A percentile compares a stretch with the other conserved stretches of the same genome.
These are phyloP conservation scores for Pachliopta kotzebuea DNA, from an alignment of 2,888 invertebrate species.

Conservation along the genomic window DNA sequence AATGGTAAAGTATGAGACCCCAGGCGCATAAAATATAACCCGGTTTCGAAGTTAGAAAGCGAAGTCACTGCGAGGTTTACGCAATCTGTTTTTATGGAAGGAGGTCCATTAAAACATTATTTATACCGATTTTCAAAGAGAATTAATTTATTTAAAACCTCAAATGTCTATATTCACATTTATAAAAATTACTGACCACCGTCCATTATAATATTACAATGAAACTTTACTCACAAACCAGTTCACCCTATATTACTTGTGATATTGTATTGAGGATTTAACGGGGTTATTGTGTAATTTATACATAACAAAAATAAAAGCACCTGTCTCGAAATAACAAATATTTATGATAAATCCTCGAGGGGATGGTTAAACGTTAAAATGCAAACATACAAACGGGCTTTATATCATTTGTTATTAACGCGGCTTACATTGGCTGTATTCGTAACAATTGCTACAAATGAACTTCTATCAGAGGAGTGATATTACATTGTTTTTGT, in stretches of 20 bases:
- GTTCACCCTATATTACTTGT: background rate
- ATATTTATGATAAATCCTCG: background rate
- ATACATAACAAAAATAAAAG: background rate
- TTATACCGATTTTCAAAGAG: background rate
- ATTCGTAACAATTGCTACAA: background rate
- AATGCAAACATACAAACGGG: slow-evolving; percentile 2
- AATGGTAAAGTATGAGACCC: slow-evolving; percentile 23
- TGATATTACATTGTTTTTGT: no score
- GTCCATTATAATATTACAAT: background rate
- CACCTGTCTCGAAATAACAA: background rate
- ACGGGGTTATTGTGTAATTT: background rate
- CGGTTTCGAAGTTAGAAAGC: slow-evolving; percentile 10
- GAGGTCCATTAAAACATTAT: background rate
- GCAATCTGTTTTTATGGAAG: slow-evolving; percentile 13
- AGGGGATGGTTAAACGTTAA: background rate
- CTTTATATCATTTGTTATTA: slow-evolving; percentile 1
- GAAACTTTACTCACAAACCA: background rate
- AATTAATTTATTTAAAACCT: background rate
- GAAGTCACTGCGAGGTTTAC: slow-evolving; percentile 11
- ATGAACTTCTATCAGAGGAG: background rate
- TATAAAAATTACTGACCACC: no score
- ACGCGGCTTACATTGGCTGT: background rate
- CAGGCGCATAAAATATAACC: slow-evolving; percentile 18
- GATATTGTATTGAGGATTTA: background rate
- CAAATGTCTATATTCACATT: no score